phyloP scores from a whole-genome alignment of 2,888 invertebrate genomes.

The Mimas tiliae region DNA sequence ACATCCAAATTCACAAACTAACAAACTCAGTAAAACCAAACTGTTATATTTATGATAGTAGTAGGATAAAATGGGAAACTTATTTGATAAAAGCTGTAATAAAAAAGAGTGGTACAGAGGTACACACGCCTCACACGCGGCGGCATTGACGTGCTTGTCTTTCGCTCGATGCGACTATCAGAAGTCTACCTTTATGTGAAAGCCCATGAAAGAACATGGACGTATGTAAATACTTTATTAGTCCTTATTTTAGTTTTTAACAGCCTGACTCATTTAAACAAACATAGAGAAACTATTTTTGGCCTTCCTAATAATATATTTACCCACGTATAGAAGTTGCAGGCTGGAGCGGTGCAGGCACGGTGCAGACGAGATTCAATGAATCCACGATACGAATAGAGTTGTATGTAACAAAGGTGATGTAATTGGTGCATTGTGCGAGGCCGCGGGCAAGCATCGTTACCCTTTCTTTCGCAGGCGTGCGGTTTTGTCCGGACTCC shows the following conservation, averaged over 20 bases:
- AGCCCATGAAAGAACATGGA: too few relatives aligned
- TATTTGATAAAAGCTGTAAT: too few relatives aligned
- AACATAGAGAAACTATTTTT: slow-evolving; percentile 1
- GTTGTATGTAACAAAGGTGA: slow-evolving; percentile 66
- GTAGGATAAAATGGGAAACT: too few relatives aligned
- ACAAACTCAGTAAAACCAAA: too few relatives aligned
- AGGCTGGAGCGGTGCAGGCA: slow-evolving; percentile 1
- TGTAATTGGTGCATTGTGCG: slow-evolving; percentile 81
- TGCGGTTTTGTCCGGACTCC: slow-evolving; percentile 72
- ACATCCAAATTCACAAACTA: too few relatives aligned
- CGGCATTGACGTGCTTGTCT: too few relatives aligned
- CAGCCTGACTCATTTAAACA: not conserved
- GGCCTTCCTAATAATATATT: not conserved
- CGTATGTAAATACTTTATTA: not conserved
- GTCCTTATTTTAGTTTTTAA: not conserved
- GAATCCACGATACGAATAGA: slow-evolving; percentile 57
- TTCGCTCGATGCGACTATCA: too few relatives aligned
- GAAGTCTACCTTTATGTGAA: too few relatives aligned
- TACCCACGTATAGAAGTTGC: slow-evolving; percentile 4
- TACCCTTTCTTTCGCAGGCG: slow-evolving; percentile 80
- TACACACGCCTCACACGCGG: too few relatives aligned
- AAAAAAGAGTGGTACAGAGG: too few relatives aligned
- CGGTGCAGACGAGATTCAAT: slow-evolving; percentile 40
- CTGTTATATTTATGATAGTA: too few relatives aligned
- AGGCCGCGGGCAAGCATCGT: slow-evolving; percentile 75